A percentile compares a stretch with the other conserved stretches of the same genome.
phyloP scores from a whole-genome alignment of 2,113 vertebrate genomes.

The Anguilla rostrata region DNA sequence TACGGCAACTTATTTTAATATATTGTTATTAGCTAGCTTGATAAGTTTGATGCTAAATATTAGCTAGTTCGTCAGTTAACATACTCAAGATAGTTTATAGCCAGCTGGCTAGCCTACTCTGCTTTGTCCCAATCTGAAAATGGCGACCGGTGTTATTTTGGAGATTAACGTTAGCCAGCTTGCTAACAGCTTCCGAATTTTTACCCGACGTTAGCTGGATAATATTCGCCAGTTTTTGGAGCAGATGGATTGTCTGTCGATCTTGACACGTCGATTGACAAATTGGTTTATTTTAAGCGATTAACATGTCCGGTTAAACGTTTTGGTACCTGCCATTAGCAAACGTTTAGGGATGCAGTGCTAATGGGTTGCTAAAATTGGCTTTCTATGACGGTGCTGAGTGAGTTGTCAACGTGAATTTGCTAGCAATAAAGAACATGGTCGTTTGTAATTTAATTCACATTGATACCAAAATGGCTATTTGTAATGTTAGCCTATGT shows the following conservation, averaged over 20 bases:
- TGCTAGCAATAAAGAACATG: too few relatives aligned
- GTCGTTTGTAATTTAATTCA: too few relatives aligned
- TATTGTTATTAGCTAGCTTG: too few relatives aligned
- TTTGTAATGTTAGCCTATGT: too few relatives aligned
- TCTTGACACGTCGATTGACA: neutral
- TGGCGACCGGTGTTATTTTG: neutral
- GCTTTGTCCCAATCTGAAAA: conserved; percentile 6
- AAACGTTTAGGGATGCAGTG: too few relatives aligned
- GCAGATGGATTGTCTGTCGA: too few relatives aligned
- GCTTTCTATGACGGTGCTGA: too few relatives aligned
- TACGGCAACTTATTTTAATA: too few relatives aligned
- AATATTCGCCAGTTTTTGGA: neutral
- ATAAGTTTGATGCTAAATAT: neutral
- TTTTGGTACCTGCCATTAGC: neutral
- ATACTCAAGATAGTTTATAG: neutral
- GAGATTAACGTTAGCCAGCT: neutral
- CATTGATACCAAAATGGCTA: too few relatives aligned
- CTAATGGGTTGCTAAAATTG: too few relatives aligned
- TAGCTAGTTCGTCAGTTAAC: neutral
- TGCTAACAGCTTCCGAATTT: neutral
- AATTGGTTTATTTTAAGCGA: neutral
- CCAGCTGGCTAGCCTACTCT: neutral
- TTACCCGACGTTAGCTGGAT: neutral
- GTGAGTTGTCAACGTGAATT: too few relatives aligned
- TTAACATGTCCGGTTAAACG: neutral